Conservation (phyloP, 2,888 invertebrate genomes). For the Parochlus steinenii region DNA sequence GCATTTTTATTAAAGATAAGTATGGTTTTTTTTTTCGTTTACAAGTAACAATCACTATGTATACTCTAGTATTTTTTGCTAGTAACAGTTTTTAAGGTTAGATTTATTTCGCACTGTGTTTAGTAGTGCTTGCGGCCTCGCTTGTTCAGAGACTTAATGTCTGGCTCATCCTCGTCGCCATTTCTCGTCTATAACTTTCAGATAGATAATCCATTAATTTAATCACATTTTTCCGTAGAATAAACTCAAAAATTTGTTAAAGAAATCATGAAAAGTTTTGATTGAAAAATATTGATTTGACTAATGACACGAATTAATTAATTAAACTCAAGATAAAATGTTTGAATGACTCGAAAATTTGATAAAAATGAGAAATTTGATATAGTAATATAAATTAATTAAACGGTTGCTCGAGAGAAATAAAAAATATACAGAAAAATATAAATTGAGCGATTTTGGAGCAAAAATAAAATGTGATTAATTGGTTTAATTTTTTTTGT, state of each 20-base stretch:
- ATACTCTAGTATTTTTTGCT: too few relatives aligned
- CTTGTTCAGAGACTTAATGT: too few relatives aligned
- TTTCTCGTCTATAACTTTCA: constrained; percentile 11
- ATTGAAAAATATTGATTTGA: not conserved
- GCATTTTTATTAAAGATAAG: too few relatives aligned
- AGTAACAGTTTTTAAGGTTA: constrained; percentile 6
- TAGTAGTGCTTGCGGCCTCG: too few relatives aligned
- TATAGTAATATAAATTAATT: not conserved
- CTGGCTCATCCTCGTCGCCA: too few relatives aligned
- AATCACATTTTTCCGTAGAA: not conserved
- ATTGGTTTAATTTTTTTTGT: too few relatives aligned
- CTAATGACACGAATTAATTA: not conserved
- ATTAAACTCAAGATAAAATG: not conserved
- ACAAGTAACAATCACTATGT: too few relatives aligned
- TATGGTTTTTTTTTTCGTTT: too few relatives aligned
- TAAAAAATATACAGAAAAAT: too few relatives aligned
- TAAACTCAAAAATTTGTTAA: not conserved
- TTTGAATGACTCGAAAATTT: not conserved
- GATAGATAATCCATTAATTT: constrained; percentile 4
- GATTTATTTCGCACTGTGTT: constrained; percentile 8
- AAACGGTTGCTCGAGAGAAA: constrained; percentile 2
- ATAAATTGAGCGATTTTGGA: too few relatives aligned
- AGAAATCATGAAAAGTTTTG: not conserved
- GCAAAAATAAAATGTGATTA: too few relatives aligned
- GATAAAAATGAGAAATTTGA: not conserved